Evolutionary conservation across 1,140 invertebrate species (phyloP), one percentile per base, ranked within the genome.

Genomic region (Sarcophaga bullata): DNA sequence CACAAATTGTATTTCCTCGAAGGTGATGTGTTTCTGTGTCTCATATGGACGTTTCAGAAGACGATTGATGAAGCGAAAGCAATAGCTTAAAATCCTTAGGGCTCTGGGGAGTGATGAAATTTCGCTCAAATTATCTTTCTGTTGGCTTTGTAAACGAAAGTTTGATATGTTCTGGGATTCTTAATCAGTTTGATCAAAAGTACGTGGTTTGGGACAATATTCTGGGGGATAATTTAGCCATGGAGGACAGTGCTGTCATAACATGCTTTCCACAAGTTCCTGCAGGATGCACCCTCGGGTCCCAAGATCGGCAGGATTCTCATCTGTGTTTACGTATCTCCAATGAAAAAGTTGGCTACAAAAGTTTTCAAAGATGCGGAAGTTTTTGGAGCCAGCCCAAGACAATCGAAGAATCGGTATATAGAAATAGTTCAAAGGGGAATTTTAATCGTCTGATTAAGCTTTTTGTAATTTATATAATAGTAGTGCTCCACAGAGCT

Each of bases 341-440:
- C n/a, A n/a, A n/a, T n/a, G n/a, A n/a, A n/a, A n/a, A n/a, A 54
- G 46, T 84, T n/a, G n/a, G n/a, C n/a, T n/a, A n/a, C n/a, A n/a
- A 88, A 88, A 80, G 87, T 84, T 73, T 85, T 85, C 85, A 87
- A 88, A 5, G 84, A n/a, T 25, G 83, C 0, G 87, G 85, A 52
- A 85, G 80, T 1, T 52, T 80, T 75, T 87, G 82, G 3, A 91
- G 46, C 89, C 89, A 87, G 46, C 83, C n/a, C n/a, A n/a, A n/a
- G n/a, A n/a, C n/a, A n/a, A n/a, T n/a, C n/a, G n/a, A n/a, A n/a
- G n/a, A n/a, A n/a, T n/a, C n/a, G n/a, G n/a, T n/a, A n/a, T n/a
- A n/a, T n/a, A n/a, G n/a, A n/a, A n/a, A 75, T n/a, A 84, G 4
- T 88, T 87, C 0, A 85, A 84, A 0, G 89, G 90, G 82, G 37